Conservation (phyloP, 2,797 vertebrate species). For the Trichosurus vulpecula region DNA sequence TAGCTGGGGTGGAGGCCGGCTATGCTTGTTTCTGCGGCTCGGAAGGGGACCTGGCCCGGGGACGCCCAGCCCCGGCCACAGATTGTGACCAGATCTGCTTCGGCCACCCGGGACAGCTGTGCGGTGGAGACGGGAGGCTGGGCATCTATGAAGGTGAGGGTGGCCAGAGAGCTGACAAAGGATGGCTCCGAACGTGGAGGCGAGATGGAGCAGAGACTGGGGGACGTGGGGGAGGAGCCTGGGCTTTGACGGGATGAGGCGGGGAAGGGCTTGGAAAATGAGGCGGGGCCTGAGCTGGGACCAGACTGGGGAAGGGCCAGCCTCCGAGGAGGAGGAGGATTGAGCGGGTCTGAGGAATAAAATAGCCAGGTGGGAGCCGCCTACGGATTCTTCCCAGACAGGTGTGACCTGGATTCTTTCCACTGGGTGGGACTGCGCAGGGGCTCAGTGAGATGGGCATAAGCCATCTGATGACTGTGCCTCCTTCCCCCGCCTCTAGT, state of each 20-base stretch:
- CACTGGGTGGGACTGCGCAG: not conserved
- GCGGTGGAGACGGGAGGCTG: slow-evolving; percentile 82
- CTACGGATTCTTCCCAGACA: not conserved
- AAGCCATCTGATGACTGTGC: no score
- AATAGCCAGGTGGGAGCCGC: rapidly evolving
- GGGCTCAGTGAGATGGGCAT: not conserved
- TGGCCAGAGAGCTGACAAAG: not conserved
- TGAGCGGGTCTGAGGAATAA: not conserved
- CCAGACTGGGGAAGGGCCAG: not conserved
- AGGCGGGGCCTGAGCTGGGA: not conserved
- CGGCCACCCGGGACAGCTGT: slow-evolving; percentile 82
- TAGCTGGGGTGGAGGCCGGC: slow-evolving; percentile 84
- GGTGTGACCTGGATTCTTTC: not conserved
- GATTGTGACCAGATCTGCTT: slow-evolving; percentile 86
- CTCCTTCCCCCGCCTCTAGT: slow-evolving; percentile 56
- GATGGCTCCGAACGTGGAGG: not conserved
- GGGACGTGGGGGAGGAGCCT: not conserved
- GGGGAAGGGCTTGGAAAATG: no score
- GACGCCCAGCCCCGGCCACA: slow-evolving; percentile 73
- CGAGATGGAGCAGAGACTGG: not conserved
- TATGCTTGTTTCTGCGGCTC: slow-evolving; percentile 85
- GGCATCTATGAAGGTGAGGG: slow-evolving; percentile 83
- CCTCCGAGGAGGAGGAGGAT: not conserved
- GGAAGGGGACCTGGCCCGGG: slow-evolving; percentile 75
- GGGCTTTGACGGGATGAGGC: not conserved